Percentiles rank a stretch among this genome's conserved stretches.
Conservation (phyloP, 1,140 invertebrate genomes). For the Caenorhabditis elegans region DNA sequence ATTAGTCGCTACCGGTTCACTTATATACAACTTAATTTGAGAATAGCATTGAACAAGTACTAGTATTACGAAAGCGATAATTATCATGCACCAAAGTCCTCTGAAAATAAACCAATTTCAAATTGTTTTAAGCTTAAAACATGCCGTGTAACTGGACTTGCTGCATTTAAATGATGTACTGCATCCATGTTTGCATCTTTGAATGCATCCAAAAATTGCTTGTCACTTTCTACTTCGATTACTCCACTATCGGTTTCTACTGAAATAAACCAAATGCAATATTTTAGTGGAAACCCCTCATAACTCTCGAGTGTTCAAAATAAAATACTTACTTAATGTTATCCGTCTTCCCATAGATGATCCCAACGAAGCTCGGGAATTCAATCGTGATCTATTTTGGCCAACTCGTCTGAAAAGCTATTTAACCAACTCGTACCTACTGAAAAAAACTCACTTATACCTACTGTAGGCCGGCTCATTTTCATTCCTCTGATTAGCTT, state of each 20-base stretch:
- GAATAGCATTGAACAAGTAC: slow-evolving; percentile 52
- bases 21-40: slow-evolving; percentile 49
- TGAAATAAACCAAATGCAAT: too few species aligned
- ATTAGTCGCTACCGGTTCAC: slow-evolving; percentile 57
- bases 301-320: too few species aligned
- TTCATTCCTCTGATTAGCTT: background rate
- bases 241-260: slow-evolving; percentile 2
- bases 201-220: slow-evolving; percentile 42
- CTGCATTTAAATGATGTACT: slow-evolving; percentile 41
- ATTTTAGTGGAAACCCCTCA: too few species aligned
- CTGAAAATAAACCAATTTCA: slow-evolving; percentile 16
- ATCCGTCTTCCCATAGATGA: background rate
- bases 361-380: background rate
- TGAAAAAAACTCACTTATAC: background rate
- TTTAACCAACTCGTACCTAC: background rate
- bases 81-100: slow-evolving; percentile 35
- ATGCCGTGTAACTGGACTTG: slow-evolving; percentile 38
- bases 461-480: background rate
- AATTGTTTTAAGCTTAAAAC: background rate
- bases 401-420: background rate
- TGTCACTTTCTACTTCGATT: slow-evolving; percentile 6
- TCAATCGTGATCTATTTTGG: background rate
- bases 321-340: background rate
- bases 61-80: slow-evolving; percentile 40
- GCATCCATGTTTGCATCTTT: slow-evolving; percentile 51